Percentiles rank a stretch among this genome's conserved stretches.
These are phyloP conservation scores for Tringa solitaria DNA, from an alignment of 2,113 vertebrate species.

Conservation along the genomic window DNA sequence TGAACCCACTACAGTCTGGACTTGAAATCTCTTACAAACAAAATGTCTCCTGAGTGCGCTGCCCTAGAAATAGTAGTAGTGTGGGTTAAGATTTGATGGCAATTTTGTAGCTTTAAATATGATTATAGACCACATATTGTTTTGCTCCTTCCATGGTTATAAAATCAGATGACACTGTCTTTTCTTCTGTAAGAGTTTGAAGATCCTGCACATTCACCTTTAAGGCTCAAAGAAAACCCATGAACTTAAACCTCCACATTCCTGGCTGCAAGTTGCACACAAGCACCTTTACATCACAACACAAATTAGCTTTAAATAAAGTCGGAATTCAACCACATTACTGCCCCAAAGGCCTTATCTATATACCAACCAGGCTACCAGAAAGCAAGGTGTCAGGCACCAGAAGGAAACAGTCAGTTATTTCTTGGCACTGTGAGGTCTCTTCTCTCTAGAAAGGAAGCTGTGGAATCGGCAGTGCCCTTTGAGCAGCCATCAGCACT, in stretches of 20 bases:
- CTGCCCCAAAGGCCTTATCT: neutral
- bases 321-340: neutral
- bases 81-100: neutral
- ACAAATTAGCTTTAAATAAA: neutral
- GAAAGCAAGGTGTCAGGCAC: neutral
- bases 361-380: neutral
- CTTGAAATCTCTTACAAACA: neutral
- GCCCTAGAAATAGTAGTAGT: neutral
- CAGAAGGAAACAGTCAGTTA: neutral
- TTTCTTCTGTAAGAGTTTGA: neutral
- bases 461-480: neutral
- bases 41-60: neutral
- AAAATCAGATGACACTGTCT: neutral
- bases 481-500: rapidly evolving
- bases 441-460: neutral
- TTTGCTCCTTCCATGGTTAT: neutral
- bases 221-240: neutral
- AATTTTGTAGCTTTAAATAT: neutral
- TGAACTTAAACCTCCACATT: rapidly evolving
- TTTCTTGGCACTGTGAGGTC: neutral
- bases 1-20: neutral
- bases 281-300: neutral
- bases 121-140: neutral
- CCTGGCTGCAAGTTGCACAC: neutral
- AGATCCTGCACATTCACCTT: neutral